Evolutionary conservation across 2,113 vertebrate genomes (phyloP).

Genomic region (Megalops atlanticus): DNA sequence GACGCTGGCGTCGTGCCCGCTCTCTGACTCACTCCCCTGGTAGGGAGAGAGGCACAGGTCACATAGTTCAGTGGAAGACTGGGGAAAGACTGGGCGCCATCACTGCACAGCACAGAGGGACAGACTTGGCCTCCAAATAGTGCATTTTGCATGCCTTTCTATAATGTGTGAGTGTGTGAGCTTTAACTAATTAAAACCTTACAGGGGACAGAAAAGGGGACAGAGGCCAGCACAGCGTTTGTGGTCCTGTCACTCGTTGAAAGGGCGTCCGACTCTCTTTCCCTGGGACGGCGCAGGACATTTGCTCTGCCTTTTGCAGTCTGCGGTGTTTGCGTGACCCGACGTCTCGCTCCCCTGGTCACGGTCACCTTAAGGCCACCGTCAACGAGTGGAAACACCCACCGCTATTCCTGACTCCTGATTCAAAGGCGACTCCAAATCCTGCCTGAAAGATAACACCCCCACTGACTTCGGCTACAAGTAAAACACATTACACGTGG

Average conservation of each 20-base stretch:
- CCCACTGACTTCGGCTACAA: slow-evolving; percentile 35
- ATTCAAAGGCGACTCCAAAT: slow-evolving; percentile 16
- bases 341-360: not conserved
- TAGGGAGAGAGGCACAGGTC: slow-evolving; percentile 40
- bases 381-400: not conserved
- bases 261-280: too few relatives aligned
- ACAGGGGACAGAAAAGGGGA: too few relatives aligned
- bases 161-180: too few relatives aligned
- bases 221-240: too few relatives aligned
- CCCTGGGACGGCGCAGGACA: too few relatives aligned
- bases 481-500: slow-evolving; percentile 38
- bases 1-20: slow-evolving; percentile 40
- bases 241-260: too few relatives aligned
- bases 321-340: not conserved
- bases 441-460: slow-evolving; percentile 32
- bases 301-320: not conserved
- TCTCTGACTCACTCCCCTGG: slow-evolving; percentile 47
- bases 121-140: not conserved
- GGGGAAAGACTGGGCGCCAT: slow-evolving; percentile 19
- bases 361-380: not conserved
- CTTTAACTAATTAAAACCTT: too few relatives aligned
- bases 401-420: slow-evolving; percentile 5
- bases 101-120: not conserved
- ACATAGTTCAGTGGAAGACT: slow-evolving; percentile 43
- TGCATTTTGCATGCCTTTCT: not conserved